These are phyloP conservation scores for Puma concolor DNA, from an alignment of 2,113 vertebrate genomes.

Conservation along the genomic window DNA sequence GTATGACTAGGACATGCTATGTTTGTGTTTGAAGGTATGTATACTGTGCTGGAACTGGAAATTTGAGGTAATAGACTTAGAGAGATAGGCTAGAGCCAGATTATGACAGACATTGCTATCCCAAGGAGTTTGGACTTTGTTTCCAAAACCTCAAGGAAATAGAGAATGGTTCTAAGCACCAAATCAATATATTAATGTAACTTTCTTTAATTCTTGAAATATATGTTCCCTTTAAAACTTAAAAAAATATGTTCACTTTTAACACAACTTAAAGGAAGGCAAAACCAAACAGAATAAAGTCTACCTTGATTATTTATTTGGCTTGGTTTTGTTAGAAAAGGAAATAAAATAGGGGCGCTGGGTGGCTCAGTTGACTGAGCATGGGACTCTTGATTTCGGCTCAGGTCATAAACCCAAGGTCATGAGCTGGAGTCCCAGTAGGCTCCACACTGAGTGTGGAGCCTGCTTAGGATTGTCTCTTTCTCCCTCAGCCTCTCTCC, in stretches of 20 bases:
- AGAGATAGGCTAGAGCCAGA: not conserved
- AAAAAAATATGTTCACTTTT: not conserved
- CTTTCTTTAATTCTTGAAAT: not conserved
- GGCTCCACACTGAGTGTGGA: too few relatives aligned
- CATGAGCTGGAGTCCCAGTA: too few relatives aligned
- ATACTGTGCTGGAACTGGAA: not conserved
- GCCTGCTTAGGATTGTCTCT: too few relatives aligned
- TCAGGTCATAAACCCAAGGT: too few relatives aligned
- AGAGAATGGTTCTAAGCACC: not conserved
- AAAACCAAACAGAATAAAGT: not conserved
- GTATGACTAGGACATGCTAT: not conserved
- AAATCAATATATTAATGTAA: not conserved
- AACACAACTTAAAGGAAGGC: not conserved
- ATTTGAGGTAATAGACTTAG: not conserved
- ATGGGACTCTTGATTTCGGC: too few relatives aligned
- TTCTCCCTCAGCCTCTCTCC: too few relatives aligned
- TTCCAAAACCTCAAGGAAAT: not conserved
- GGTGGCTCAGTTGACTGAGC: too few relatives aligned
- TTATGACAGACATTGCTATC: not conserved
- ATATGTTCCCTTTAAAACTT: not conserved
- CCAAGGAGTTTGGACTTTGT: not conserved
- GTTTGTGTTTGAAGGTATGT: not conserved
- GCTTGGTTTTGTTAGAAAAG: not conserved
- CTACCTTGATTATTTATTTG: not conserved
- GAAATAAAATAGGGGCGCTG: not conserved